Base-by-base conservation (phyloP, 1,140 invertebrate species). In the Drosophila takahashii region DNA sequence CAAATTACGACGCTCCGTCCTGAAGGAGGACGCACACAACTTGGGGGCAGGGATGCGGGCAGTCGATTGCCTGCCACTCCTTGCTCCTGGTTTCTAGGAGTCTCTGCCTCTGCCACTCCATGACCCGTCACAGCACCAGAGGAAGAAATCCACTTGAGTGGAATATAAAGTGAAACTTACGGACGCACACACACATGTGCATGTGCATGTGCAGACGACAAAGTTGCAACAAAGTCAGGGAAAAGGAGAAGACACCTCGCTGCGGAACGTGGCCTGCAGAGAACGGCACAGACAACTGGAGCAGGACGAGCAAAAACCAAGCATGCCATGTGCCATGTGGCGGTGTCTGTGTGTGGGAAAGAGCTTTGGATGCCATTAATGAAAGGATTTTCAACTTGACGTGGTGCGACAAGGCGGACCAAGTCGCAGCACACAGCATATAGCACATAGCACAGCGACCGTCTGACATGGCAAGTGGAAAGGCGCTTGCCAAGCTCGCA, bases 361-460 rank as follows among this genome's bases (percentile, higher is more conserved):
- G 59, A 76, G 67, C 61, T 81, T 83, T 75, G 51, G 77, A 70
- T 61, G 76, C 64, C 72, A 83, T 81, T 89, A 83, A 83, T 87
- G 76, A 79, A 89, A 79, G 77, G 84, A 87, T 83, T 89, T 87
- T 64, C 64, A 79, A 77, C 65, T 67, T 79, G 65, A 79, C 60
- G 76, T 72, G 48, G 56, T 81, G 78, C 79, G 62, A 73, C 58
- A 57, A 70, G 73, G 57, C 57, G 42, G 39, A 54, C 59, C 45
- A 22, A 59, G 60, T 44, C 48, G 41, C 53, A 56, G 65, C 47
- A 53, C 57, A 57, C 57, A 57, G 56, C 62, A 45, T 27, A 58
- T 16, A 16, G 39, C 39, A 42, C 16, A 42, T 15, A 50, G 45
- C 62, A 69, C 57, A 42, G 34, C 34, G 50, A 56, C n/a, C 47